Percentiles rank a stretch among this genome's conserved stretches.
These are phyloP conservation scores for Ephialtes manifestator DNA, from an alignment of 2,888 invertebrate genomes.

Conservation along the genomic window DNA sequence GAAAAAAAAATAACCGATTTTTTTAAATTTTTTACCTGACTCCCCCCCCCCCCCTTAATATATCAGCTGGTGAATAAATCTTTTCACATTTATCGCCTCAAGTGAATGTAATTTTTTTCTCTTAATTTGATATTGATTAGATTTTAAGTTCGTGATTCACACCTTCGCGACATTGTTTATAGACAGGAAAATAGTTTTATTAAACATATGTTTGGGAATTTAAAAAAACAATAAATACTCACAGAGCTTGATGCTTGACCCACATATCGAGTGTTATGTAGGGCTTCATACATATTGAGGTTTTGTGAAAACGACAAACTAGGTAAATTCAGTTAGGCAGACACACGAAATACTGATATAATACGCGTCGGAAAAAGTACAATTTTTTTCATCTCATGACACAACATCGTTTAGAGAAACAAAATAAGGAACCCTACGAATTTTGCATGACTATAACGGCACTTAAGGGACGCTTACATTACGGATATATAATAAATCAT, in stretches of 20 bases:
- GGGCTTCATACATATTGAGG: constrained; percentile 32
- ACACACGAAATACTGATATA: background rate
- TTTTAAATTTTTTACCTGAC: too few species aligned
- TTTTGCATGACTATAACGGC: background rate
- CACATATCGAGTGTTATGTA: constrained; percentile 8
- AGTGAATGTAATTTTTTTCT: too few species aligned
- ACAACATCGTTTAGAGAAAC: background rate
- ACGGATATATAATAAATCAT: background rate
- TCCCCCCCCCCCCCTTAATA: too few species aligned
- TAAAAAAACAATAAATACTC: background rate
- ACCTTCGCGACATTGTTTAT: background rate
- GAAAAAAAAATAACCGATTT: too few species aligned
- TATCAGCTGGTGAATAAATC: too few species aligned
- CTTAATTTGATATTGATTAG: background rate
- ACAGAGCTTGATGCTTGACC: constrained; percentile 21
- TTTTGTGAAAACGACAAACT: constrained; percentile 43
- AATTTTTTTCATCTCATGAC: background rate
- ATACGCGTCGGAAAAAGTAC: background rate
- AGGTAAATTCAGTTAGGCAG: constrained; percentile 29
- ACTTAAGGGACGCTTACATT: background rate
- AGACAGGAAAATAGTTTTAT: background rate
- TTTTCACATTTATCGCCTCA: too few species aligned
- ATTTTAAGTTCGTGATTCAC: background rate
- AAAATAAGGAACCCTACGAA: background rate
- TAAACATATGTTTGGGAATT: background rate